phyloP scores from a whole-genome alignment of 2,888 invertebrate species.

The Drosophila picticornis region DNA sequence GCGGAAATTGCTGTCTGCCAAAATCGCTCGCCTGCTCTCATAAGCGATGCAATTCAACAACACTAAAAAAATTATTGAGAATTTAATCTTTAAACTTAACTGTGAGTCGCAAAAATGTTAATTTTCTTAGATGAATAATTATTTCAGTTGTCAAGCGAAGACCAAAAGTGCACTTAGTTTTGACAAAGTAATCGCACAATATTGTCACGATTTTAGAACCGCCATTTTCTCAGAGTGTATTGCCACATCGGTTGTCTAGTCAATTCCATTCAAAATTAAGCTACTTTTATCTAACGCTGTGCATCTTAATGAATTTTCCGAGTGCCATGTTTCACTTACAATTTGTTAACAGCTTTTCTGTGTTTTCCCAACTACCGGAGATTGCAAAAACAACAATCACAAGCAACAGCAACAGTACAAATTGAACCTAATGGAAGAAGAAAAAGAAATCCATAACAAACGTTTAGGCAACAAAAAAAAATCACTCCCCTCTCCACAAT shows the following conservation, averaged over 20 bases:
- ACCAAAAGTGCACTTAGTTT: not conserved
- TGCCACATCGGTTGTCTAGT: slow-evolving; percentile 7
- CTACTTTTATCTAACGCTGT: slow-evolving; percentile 46
- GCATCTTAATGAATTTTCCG: slow-evolving; percentile 66
- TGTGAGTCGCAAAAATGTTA: not conserved
- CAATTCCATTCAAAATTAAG: slow-evolving; percentile 50
- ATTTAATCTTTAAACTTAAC: not conserved
- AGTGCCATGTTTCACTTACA: slow-evolving; percentile 50
- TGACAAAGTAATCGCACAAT: not conserved
- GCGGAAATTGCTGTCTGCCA: slow-evolving; percentile 35
- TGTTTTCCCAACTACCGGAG: slow-evolving; percentile 73
- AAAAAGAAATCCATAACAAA: slow-evolving; percentile 38
- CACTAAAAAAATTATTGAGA: not conserved
- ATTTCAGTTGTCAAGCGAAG: not conserved
- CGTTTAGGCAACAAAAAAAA: slow-evolving; percentile 64
- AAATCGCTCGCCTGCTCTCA: slow-evolving; percentile 47
- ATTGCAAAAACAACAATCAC: slow-evolving; percentile 64
- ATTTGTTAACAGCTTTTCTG: slow-evolving; percentile 76
- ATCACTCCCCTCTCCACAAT: slow-evolving; percentile 1
- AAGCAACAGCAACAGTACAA: slow-evolving; percentile 35
- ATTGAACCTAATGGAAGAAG: slow-evolving; percentile 66
- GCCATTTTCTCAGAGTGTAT: slow-evolving; percentile 1
- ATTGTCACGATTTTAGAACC: not conserved
- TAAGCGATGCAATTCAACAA: slow-evolving; percentile 40
- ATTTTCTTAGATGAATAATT: not conserved